Base-by-base conservation (phyloP, 2,888 invertebrate genomes). In the Aphidoletes aphidimyza region DNA sequence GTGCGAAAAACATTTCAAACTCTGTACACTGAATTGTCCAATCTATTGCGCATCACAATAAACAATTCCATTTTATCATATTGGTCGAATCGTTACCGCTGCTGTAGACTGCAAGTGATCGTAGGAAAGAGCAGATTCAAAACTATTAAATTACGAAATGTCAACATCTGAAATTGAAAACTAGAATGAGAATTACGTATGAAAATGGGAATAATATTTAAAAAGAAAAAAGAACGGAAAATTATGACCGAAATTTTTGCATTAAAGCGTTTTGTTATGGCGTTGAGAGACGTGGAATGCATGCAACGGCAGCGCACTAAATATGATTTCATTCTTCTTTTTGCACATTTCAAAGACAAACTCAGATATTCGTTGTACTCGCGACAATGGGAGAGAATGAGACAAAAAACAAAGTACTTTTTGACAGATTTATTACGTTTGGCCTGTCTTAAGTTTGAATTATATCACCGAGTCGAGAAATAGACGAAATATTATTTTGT, bases 361-460 rank as follows among this genome's bases (percentile, higher is more conserved):
- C 47, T 81, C 81, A 37, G 81, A n/a, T 37, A 37, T 22, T 37
- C 37, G 37, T 39, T 81, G 8, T 69, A n/a, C 6, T 22, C 81
- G 37, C 34, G 69, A 37, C 9, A 81, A 37, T 81, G 81, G 36
- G 81, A 37, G 81, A 81, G 37, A 81, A 37, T 37, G 81, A 81
- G 47, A 47, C 39, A 69, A 69, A 69, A 86, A 85, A 85, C 85
- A 84, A 85, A 85, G 84, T 84, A 85, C 86, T 86, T 86, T 87
- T 86, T 86, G 87, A 87, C 87, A 87, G 87, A 87, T 87, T 87
- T 87, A 87, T 87, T 86, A 85, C 86, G 83, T 86, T 87, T 86
- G 86, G 86, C 86, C 86, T 87, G 87, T 87, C 87, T 87, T 86
- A 86, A 86, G 86, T 87, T 86, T 87, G 87, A 87, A 87, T 87